phyloP scores from a whole-genome alignment of 2,888 invertebrate species.

The Schizotus pectinicornis region DNA sequence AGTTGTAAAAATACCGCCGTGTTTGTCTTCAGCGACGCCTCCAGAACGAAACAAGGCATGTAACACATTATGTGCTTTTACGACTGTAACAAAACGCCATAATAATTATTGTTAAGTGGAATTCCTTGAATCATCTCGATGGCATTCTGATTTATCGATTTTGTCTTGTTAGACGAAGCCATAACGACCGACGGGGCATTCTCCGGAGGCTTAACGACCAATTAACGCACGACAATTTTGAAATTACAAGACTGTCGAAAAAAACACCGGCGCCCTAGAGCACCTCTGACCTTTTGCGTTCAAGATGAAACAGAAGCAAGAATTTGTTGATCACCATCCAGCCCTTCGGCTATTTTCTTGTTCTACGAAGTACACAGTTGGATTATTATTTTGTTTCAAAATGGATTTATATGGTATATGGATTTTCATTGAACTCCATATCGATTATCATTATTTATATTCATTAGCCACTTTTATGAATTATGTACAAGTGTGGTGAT shows the following conservation, averaged over 20 bases:
- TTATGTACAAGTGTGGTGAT: too few species aligned
- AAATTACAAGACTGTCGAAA: conserved; percentile 24
- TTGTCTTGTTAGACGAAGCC: background rate
- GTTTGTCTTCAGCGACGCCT: background rate
- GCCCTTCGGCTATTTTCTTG: too few species aligned
- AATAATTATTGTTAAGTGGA: conserved; percentile 7
- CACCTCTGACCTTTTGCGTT: conserved; percentile 14
- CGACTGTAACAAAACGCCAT: conserved; percentile 12
- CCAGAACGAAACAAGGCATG: conserved; percentile 4
- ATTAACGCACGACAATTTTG: conserved; percentile 14
- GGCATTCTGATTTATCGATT: conserved; percentile 14
- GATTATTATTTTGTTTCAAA: too few species aligned
- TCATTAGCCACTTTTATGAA: too few species aligned
- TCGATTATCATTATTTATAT: too few species aligned
- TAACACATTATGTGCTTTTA: conserved; percentile 8
- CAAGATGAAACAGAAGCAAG: background rate
- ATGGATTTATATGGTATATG: too few species aligned
- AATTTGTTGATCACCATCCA: too few species aligned
- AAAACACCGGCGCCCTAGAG: conserved; percentile 29
- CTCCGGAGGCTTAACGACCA: conserved; percentile 8
- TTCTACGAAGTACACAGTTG: too few species aligned
- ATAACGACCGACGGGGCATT: conserved; percentile 7
- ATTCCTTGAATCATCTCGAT: conserved; percentile 18
- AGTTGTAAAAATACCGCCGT: background rate
- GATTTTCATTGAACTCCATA: too few species aligned